Percentiles rank a stretch among this genome's conserved stretches.
Evolutionary conservation across 2,113 vertebrate species (phyloP).

Genomic region (Carollia perspicillata): DNA sequence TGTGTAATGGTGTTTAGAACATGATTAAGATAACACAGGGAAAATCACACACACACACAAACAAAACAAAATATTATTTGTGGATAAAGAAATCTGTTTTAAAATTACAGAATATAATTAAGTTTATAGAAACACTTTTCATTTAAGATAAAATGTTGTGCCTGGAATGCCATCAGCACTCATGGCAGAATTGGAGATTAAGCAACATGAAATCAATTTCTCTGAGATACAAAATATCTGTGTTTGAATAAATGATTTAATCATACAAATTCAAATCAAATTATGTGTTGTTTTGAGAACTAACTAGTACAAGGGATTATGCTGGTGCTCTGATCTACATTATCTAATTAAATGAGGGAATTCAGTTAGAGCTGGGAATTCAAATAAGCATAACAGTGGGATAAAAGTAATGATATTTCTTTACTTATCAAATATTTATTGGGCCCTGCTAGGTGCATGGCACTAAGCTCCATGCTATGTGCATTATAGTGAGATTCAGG

Average conservation of each 20-base stretch:
- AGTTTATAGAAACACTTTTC: background rate
- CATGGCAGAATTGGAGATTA: background rate
- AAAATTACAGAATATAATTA: background rate
- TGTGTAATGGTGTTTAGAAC: background rate
- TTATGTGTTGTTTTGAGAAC: background rate
- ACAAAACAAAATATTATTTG: background rate
- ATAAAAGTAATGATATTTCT: constrained; percentile 11
- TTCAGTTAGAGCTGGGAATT: background rate
- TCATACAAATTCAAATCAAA: background rate
- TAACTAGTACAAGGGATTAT: background rate
- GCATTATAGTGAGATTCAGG: background rate
- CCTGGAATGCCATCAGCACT: background rate
- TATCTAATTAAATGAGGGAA: constrained; percentile 32
- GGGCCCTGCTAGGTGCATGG: background rate
- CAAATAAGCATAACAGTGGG: background rate
- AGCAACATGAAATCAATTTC: background rate
- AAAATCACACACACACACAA: background rate
- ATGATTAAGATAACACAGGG: background rate
- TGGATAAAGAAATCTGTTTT: background rate
- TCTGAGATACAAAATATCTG: background rate
- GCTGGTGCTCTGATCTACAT: background rate
- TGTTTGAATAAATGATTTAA: background rate
- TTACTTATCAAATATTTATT: constrained; percentile 44
- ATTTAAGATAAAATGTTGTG: background rate
- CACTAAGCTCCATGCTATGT: background rate